Evolutionary conservation across 35 echinoderm and acorn worm species (phyloP).

Genomic region (Eucidaris tribuloides): DNA sequence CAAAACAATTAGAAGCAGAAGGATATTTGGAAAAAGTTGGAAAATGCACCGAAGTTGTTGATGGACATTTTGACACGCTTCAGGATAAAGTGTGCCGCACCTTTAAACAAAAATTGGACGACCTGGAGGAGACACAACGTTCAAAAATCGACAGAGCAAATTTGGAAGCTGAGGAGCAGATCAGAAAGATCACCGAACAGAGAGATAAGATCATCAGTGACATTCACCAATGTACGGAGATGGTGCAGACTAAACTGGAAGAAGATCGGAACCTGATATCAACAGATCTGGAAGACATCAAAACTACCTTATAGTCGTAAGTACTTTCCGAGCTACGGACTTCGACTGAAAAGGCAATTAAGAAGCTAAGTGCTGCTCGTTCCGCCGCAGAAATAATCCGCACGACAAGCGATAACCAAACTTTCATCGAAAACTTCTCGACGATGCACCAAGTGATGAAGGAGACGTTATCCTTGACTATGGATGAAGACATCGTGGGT

Average conservation of each 20-base stretch:
- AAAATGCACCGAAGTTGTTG: neutral
- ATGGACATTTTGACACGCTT: neutral
- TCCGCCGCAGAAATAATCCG: neutral
- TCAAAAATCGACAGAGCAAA: neutral
- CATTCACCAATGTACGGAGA: neutral
- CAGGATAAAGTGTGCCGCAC: neutral
- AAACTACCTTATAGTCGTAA: neutral
- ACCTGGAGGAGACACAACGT: neutral
- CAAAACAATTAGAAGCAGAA: neutral
- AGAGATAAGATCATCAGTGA: neutral
- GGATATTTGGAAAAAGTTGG: neutral
- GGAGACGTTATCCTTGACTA: neutral
- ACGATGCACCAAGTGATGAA: neutral
- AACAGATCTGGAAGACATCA: neutral
- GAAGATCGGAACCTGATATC: neutral
- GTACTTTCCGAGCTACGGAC: neutral
- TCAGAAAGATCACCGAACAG: neutral
- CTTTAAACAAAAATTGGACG: neutral
- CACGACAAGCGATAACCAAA: neutral
- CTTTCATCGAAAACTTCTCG: neutral
- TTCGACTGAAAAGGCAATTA: neutral
- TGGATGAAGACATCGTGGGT: neutral
- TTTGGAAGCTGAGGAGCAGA: neutral
- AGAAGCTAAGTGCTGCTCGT: neutral
- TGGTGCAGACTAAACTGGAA: neutral